Evolutionary conservation across 2,888 invertebrate species (phyloP), one percentile per base, ranked within the genome.

Genomic region (Andrena trimmerana): DNA sequence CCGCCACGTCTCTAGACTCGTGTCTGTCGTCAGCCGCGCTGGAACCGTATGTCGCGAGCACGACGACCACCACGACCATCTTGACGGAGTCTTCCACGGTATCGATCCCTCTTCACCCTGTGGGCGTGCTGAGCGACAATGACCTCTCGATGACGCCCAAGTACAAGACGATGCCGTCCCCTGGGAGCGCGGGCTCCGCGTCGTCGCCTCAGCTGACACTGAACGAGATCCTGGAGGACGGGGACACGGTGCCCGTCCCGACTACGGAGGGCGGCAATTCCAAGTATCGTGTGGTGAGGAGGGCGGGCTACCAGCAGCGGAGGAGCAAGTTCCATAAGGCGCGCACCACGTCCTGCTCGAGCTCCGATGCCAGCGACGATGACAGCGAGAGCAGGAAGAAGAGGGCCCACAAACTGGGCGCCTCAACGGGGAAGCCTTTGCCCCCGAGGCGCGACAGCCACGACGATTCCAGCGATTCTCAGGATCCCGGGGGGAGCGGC

Each of bases 301-400:
- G 92, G 72, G 90, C 90, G 71, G 90, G 93, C 90, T 95, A 95
- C 88, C 95, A 95, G 86, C 96, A 96, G 90, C 95, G 96, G 50
- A 95, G 96, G 68, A 95, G 96, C 83, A 97, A 97, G 93, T 95
- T 97, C 89, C 96, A 96, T 88, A 97, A 97, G 92, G 96, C 96
- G 13, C 95, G 97, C 54, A 97, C 97, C n/a, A 97, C 98, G 6
- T 98, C 98, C 71, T 98, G 98, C 92, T 98, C 98, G 89, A 98
- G 98, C 70, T 98, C 98, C 0, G 99, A 99, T 94, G 97, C 99
- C 6, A 98, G 98, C 80, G 98, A 98, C 93, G 96, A 96, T 89
- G 97, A 97, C 92, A 97, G 97, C 70, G 98, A 98, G 92, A 96
- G 96, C 60, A 96, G 97, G 84, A 98, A 98, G 93, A 97, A 98